phyloP scores from a whole-genome alignment of 2,113 vertebrate genomes.

The Aplodontia rufa region DNA sequence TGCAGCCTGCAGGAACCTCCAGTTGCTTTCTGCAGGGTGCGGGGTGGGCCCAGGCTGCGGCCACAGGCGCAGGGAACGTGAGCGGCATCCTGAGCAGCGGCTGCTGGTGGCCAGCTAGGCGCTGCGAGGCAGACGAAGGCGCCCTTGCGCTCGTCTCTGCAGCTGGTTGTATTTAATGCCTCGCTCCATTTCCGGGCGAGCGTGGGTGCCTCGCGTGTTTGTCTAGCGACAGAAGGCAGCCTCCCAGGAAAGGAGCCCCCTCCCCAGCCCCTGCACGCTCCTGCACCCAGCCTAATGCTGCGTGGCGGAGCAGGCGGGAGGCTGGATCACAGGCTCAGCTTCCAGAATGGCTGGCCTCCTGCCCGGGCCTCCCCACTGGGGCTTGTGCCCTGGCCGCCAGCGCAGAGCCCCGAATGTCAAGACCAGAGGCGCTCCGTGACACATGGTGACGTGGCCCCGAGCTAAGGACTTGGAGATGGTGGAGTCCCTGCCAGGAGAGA shows the following conservation, averaged over 20 bases:
- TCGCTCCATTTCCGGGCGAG: constrained; percentile 62
- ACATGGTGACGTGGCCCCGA: rapidly evolving
- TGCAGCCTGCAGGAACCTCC: rapidly evolving
- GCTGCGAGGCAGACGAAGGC: not conserved
- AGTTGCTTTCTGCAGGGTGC: not conserved
- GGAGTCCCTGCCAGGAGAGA: not conserved
- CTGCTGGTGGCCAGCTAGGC: rapidly evolving
- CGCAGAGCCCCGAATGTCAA: not conserved
- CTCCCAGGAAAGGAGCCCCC: constrained; percentile 55
- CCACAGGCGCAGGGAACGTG: not conserved
- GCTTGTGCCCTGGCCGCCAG: not conserved
- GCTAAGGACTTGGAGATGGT: not conserved
- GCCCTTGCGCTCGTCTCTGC: not conserved
- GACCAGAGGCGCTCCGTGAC: rapidly evolving
- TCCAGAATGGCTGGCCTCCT: not conserved
- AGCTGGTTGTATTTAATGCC: constrained; percentile 62
- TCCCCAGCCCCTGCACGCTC: not conserved
- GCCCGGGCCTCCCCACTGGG: not conserved
- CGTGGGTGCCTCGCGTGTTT: constrained; percentile 73
- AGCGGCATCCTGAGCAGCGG: not conserved
- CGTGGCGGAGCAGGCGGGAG: constrained; percentile 39
- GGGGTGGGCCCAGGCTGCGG: not conserved
- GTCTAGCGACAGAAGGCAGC: constrained; percentile 78
- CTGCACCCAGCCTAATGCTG: constrained; percentile 57
- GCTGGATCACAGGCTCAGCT: constrained; percentile 41